Evolutionary conservation across 2,113 vertebrate genomes (phyloP).

Genomic region (Siniperca chuatsi): DNA sequence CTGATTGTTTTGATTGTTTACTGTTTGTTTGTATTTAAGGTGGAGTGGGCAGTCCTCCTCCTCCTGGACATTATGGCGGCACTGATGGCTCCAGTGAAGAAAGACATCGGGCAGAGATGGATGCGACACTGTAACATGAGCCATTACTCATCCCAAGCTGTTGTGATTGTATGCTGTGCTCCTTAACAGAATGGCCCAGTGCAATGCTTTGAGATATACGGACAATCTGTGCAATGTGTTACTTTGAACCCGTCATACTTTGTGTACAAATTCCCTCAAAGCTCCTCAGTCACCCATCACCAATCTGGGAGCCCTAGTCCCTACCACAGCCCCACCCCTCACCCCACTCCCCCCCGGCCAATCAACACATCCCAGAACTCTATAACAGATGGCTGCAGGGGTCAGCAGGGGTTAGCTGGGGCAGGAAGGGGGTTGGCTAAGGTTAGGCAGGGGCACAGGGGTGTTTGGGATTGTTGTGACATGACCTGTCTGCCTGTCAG

Average conservation of each 20-base stretch:
- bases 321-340: background rate
- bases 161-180: conserved; percentile 22
- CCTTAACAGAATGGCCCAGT: background rate
- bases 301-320: conserved; percentile 31
- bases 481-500: conserved; percentile 73
- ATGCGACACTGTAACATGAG: conserved; percentile 47
- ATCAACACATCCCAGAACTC: conserved; percentile 67
- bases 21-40: background rate
- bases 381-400: conserved; percentile 79
- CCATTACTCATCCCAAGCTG: conserved; percentile 38
- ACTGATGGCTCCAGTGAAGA: conserved; percentile 35
- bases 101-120: conserved; percentile 45
- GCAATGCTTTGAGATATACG: background rate
- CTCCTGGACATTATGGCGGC: conserved; percentile 31
- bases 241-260: conserved; percentile 23
- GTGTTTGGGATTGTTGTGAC: conserved; percentile 82
- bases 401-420: conserved; percentile 67
- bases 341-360: conserved; percentile 43
- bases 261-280: conserved; percentile 29
- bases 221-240: background rate
- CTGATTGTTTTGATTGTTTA: background rate
- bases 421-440: conserved; percentile 55
- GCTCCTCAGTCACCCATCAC: conserved; percentile 23
- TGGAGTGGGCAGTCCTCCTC: background rate
- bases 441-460: conserved; percentile 72